Percentiles rank a stretch among this genome's conserved stretches.
These are phyloP conservation scores for Blennius ocellaris DNA, from an alignment of 2,113 vertebrate genomes.

Conservation along the genomic window DNA sequence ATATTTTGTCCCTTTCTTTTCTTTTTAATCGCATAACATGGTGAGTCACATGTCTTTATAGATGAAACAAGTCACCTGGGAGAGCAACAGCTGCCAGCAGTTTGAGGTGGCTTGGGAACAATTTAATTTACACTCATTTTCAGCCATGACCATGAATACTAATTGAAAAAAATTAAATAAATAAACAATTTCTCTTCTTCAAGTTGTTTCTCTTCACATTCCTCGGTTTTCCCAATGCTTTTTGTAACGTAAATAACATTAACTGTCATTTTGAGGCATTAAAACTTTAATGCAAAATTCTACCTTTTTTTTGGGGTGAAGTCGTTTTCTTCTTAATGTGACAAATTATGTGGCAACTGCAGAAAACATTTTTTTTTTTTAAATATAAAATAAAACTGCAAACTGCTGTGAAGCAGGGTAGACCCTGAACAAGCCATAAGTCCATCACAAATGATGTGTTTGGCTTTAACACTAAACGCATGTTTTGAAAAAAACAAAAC, in stretches of 20 bases:
- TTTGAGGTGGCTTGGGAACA: conserved; percentile 66
- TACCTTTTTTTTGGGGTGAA: conserved; percentile 33
- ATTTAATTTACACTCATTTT: conserved; percentile 62
- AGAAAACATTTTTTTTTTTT: too few relatives aligned
- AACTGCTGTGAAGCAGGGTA: too few relatives aligned
- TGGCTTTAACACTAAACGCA: too few relatives aligned
- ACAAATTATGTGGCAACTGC: too few relatives aligned
- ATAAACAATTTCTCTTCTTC: too few relatives aligned
- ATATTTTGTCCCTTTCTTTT: background rate
- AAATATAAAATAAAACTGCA: too few relatives aligned
- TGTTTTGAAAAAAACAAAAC: too few relatives aligned
- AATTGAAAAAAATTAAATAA: conserved; percentile 22
- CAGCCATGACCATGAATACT: conserved; percentile 64
- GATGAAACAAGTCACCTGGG: conserved; percentile 77
- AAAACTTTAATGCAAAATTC: conserved; percentile 7
- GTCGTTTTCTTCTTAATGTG: background rate
- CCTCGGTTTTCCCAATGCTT: background rate
- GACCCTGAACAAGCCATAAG: too few relatives aligned
- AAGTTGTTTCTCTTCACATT: background rate
- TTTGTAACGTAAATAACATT: conserved; percentile 36
- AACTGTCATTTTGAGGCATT: conserved; percentile 17
- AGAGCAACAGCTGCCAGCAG: conserved; percentile 73
- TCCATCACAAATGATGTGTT: too few relatives aligned
- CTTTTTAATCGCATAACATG: conserved; percentile 36
- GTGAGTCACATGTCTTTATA: conserved; percentile 64